Percentiles rank a stretch among this genome's conserved stretches.
Evolutionary conservation across 2,888 invertebrate genomes (phyloP).

Genomic region (Acanthosepion lycidas): DNA sequence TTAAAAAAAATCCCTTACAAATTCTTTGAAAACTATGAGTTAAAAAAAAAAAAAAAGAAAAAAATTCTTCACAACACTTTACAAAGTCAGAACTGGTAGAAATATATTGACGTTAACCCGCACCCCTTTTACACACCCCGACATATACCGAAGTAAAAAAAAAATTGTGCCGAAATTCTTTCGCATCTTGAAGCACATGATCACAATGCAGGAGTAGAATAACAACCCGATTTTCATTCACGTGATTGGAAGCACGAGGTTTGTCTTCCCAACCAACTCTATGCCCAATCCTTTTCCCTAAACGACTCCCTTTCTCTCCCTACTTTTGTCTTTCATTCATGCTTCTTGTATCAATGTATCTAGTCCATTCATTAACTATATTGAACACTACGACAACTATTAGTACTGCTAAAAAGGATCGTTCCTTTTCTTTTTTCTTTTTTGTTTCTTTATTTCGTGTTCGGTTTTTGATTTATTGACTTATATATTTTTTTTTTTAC

Average conservation of each 20-base stretch:
- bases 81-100: too few species aligned
- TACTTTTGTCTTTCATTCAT: neutral
- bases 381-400: neutral
- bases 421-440: neutral
- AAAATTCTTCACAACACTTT: too few species aligned
- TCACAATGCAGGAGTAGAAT: neutral
- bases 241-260: neutral
- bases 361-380: neutral
- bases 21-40: too few species aligned
- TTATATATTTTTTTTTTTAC: neutral
- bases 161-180: too few species aligned
- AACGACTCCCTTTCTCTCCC: neutral
- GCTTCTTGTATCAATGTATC: neutral
- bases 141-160: too few species aligned
- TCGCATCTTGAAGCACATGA: neutral
- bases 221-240: neutral
- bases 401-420: neutral
- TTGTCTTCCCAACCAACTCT: neutral
- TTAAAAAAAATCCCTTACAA: too few species aligned
- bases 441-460: too few species aligned
- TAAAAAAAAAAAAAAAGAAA: too few species aligned
- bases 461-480: too few species aligned
- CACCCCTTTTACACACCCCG: too few species aligned
- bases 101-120: too few species aligned
- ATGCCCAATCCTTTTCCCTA: neutral